Conservation (phyloP, 2,888 invertebrate species). For the Leucophenga montana region DNA sequence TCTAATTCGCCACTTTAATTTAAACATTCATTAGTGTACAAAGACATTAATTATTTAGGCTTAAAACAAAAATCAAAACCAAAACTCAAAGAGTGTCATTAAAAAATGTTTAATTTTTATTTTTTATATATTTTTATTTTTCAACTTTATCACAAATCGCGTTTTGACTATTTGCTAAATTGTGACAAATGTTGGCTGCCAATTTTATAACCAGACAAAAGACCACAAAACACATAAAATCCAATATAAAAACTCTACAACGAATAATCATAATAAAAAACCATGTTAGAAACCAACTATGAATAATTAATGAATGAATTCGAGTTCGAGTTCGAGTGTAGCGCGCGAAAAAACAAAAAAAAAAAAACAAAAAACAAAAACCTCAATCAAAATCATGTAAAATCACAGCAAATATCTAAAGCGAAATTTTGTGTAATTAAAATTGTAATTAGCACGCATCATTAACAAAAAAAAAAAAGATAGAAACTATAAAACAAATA, state of each 20-base stretch:
- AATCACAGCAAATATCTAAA: background rate
- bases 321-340: too few relatives aligned
- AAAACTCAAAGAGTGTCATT: constrained; percentile 57
- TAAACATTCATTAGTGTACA: background rate
- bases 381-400: constrained; percentile 7
- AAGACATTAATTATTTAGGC: background rate
- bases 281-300: constrained; percentile 14
- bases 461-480: background rate
- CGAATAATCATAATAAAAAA: constrained; percentile 5
- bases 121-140: constrained; percentile 44
- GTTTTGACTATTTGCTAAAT: constrained; percentile 47
- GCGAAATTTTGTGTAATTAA: constrained; percentile 17
- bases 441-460: constrained; percentile 7
- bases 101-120: constrained; percentile 58
- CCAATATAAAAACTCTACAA: constrained; percentile 37
- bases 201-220: constrained; percentile 59
- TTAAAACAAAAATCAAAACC: constrained; percentile 11
- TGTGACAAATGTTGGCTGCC: constrained; percentile 63
- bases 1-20: too few relatives aligned
- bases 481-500: background rate
- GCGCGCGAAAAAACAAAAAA: too few relatives aligned
- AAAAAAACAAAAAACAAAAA: background rate
- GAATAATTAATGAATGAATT: constrained; percentile 15
- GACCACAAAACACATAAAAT: constrained; percentile 46
- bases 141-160: too few relatives aligned